Percentiles rank a stretch among this genome's conserved stretches.
Evolutionary conservation across 2,888 invertebrate genomes (phyloP).

Genomic region (Sialis fuliginosa): DNA sequence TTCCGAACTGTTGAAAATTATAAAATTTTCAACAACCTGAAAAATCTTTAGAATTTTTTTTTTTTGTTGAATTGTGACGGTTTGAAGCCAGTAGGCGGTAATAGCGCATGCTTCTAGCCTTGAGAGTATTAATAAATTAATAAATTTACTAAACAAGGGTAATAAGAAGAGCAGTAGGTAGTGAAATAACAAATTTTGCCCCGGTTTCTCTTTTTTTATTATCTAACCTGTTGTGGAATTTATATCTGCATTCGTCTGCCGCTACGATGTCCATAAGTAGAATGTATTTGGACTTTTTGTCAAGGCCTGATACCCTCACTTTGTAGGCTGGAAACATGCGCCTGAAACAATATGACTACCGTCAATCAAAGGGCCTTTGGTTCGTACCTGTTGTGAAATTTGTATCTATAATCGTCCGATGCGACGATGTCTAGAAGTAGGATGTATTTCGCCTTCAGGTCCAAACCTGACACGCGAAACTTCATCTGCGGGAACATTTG

Average conservation of each 20-base stretch:
- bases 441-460: constrained; percentile 98
- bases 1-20: too few relatives aligned
- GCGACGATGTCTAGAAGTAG: constrained; percentile 97
- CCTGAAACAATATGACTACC: constrained; percentile 47
- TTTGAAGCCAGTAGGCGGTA: background rate
- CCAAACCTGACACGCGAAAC: constrained; percentile 94
- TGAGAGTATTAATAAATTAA: constrained; percentile 13
- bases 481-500: constrained; percentile 99
- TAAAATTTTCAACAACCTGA: too few relatives aligned
- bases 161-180: too few relatives aligned
- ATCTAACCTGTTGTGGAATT: constrained; percentile 80
- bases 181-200: background rate
- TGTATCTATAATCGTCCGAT: constrained; percentile 96
- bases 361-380: constrained; percentile 3
- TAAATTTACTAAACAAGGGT: too few relatives aligned
- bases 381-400: constrained; percentile 84
- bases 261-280: constrained; percentile 95
- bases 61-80: too few relatives aligned
- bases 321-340: constrained; percentile 98
- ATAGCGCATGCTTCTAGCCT: constrained; percentile 53
- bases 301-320: constrained; percentile 89
- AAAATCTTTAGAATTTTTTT: too few relatives aligned
- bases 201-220: constrained; percentile 6
- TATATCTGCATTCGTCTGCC: constrained; percentile 89
- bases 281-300: constrained; percentile 95